A percentile compares a stretch with the other conserved stretches of the same genome.
phyloP scores from a whole-genome alignment of 1,140 invertebrate genomes.

The Zaprionus ornatus region DNA sequence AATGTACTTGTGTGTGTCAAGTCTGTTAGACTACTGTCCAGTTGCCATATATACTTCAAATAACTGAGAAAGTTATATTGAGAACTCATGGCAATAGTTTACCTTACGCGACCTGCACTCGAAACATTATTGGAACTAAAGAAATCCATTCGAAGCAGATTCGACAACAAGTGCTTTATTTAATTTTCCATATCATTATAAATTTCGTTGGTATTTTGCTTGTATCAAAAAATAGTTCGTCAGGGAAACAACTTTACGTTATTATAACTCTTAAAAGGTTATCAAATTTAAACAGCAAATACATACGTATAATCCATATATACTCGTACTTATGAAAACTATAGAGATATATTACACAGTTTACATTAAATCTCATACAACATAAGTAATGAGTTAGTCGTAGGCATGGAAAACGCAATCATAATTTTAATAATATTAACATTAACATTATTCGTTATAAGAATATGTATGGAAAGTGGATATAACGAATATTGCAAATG shows the following conservation, averaged over 20 bases:
- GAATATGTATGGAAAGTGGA: background rate
- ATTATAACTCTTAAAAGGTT: background rate
- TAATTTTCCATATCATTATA: background rate
- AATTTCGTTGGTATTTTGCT: background rate
- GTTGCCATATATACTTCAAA: too few relatives aligned
- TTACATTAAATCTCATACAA: background rate
- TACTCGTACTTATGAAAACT: background rate
- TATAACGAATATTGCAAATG: background rate
- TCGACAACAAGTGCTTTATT: background rate
- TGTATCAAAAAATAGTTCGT: conserved; percentile 2
- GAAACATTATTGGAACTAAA: too few relatives aligned
- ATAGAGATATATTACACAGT: background rate
- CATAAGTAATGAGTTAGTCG: background rate
- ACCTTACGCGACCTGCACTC: too few relatives aligned
- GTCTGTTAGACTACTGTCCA: too few relatives aligned
- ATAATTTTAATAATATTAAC: background rate
- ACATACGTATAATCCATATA: background rate
- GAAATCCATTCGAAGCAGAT: background rate
- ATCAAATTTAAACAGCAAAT: background rate
- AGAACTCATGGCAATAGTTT: too few relatives aligned
- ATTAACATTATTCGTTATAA: background rate
- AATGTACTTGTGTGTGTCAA: too few relatives aligned
- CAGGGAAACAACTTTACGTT: background rate
- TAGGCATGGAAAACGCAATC: background rate
- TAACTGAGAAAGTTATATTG: too few relatives aligned